Evolutionary conservation across 2,888 invertebrate species (phyloP).

Genomic region (Chloroclysta siterata): DNA sequence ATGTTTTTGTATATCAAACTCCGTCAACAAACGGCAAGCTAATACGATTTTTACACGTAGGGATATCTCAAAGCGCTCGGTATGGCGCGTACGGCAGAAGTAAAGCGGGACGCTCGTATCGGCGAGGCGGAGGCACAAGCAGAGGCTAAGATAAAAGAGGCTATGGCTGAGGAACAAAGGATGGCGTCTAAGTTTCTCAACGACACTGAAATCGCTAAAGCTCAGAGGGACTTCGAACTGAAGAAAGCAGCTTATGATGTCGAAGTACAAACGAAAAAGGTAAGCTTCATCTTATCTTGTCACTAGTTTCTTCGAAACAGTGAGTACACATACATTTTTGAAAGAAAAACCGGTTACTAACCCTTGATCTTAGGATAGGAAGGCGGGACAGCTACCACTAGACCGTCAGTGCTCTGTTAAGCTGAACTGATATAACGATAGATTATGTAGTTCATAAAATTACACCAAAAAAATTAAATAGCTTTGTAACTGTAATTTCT

Average conservation of each 20-base stretch:
- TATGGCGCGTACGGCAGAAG: constrained; percentile 97
- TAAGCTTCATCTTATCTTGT: constrained; percentile 52
- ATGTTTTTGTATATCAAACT: too few relatives aligned
- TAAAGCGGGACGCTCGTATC: constrained; percentile 97
- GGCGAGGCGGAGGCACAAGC: constrained; percentile 98
- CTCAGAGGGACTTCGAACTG: constrained; percentile 97
- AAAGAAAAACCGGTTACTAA: too few relatives aligned
- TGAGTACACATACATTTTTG: too few relatives aligned
- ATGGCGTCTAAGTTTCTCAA: constrained; percentile 97
- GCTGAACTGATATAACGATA: too few relatives aligned
- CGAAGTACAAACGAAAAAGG: constrained; percentile 97
- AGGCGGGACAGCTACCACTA: too few relatives aligned
- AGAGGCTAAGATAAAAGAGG: constrained; percentile 96
- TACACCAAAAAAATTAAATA: too few relatives aligned
- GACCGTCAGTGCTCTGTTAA: too few relatives aligned
- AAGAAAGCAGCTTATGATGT: constrained; percentile 99
- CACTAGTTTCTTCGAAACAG: too few relatives aligned
- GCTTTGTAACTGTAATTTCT: too few relatives aligned
- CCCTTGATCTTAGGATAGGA: too few relatives aligned
- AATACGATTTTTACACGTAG: constrained; percentile 70
- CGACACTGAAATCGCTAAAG: constrained; percentile 98
- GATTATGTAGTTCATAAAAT: too few relatives aligned
- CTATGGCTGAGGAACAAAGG: constrained; percentile 97
- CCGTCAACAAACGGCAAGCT: neutral
- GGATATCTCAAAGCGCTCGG: constrained; percentile 97